These are phyloP conservation scores for Endotricha flammealis DNA, from an alignment of 2,888 invertebrate genomes.

Conservation along the genomic window DNA sequence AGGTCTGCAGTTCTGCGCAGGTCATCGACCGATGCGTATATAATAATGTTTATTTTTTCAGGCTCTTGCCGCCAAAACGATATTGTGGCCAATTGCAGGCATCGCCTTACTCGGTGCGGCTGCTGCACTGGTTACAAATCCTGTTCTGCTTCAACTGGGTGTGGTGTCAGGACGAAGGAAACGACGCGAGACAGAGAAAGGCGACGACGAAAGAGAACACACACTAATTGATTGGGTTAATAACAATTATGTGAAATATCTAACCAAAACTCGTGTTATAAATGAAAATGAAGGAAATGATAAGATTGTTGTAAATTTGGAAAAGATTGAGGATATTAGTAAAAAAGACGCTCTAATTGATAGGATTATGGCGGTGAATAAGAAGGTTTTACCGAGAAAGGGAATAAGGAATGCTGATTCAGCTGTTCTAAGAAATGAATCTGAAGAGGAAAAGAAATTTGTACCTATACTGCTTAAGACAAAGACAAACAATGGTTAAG, in stretches of 20 bases:
- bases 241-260: conserved; percentile 1
- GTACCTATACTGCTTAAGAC: conserved; percentile 47
- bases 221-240: conserved; percentile 12
- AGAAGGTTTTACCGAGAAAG: conserved; percentile 1
- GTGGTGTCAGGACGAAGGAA: conserved; percentile 81
- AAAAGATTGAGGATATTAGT: background rate
- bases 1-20: too few species aligned
- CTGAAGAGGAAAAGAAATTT: conserved; percentile 33
- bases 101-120: conserved; percentile 89
- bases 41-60: conserved; percentile 39
- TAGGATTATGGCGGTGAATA: background rate
- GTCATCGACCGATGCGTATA: conserved; percentile 7
- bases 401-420: conserved; percentile 12
- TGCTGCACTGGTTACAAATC: conserved; percentile 87
- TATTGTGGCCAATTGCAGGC: conserved; percentile 86
- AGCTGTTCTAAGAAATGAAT: conserved; percentile 5
- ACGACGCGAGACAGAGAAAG: conserved; percentile 65
- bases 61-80: conserved; percentile 80
- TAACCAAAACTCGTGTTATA: background rate
- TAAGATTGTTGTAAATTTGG: background rate
- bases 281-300: background rate
- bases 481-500: conserved; percentile 26
- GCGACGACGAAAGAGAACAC: conserved; percentile 17
- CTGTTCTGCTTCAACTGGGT: conserved; percentile 87
- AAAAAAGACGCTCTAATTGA: background rate